phyloP scores from a whole-genome alignment of 2,113 vertebrate genomes.

The Siphamia tubifer region DNA sequence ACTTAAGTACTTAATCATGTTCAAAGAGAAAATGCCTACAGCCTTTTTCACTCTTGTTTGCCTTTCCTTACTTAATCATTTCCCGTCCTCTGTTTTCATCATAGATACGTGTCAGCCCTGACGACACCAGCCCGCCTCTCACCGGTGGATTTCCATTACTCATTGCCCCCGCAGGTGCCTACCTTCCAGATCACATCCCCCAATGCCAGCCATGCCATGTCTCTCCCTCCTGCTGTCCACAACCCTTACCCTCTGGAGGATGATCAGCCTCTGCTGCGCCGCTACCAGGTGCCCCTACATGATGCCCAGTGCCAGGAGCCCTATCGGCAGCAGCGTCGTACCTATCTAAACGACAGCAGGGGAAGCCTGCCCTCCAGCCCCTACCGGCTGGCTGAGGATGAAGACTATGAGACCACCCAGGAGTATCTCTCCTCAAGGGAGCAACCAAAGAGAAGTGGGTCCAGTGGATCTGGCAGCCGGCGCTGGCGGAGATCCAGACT shows the following conservation, averaged over 20 bases:
- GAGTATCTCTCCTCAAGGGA: conserved; percentile 92
- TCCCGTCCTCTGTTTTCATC: conserved; percentile 23
- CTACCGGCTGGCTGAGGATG: conserved; percentile 90
- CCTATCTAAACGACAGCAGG: conserved; percentile 91
- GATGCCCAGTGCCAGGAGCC: conserved; percentile 90
- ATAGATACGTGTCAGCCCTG: conserved; percentile 96
- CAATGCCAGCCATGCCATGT: conserved; percentile 91
- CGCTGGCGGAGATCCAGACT: conserved; percentile 93
- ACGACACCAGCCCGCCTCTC: conserved; percentile 96
- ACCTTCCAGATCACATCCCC: conserved; percentile 97
- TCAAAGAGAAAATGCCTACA: too few species aligned
- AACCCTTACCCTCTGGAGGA: conserved; percentile 89
- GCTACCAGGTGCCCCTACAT: conserved; percentile 87
- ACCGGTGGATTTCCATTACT: conserved; percentile 95
- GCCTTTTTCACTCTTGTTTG: background rate
- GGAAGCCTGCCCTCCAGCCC: conserved; percentile 95
- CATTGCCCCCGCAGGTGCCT: conserved; percentile 92
- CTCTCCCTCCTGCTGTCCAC: conserved; percentile 90
- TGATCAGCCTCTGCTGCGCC: conserved; percentile 90
- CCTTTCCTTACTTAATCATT: conserved; percentile 2
- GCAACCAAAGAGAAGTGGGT: conserved; percentile 84
- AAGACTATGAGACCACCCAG: conserved; percentile 97
- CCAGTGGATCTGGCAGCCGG: conserved; percentile 81
- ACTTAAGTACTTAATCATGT: background rate
- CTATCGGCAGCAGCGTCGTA: conserved; percentile 90